phyloP scores from a whole-genome alignment of 2,797 vertebrate genomes.

The Syngnathus rostellatus region DNA sequence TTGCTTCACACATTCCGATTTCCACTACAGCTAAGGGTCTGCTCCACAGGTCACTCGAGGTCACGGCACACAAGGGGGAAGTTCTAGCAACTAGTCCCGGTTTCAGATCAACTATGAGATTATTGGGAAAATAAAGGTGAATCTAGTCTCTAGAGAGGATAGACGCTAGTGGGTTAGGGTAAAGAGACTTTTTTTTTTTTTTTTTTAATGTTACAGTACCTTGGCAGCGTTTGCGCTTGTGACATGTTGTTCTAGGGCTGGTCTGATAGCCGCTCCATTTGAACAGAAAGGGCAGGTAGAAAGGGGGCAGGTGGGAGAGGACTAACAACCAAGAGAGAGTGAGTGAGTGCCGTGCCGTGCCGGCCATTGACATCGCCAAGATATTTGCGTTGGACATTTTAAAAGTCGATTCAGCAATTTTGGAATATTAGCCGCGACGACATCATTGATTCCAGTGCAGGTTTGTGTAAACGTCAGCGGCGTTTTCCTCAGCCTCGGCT shows the following conservation, averaged over 20 bases:
- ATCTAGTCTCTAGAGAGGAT: conserved; percentile 47
- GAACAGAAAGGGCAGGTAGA: conserved; percentile 99
- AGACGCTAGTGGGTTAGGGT: conserved; percentile 42
- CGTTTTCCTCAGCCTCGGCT: not conserved
- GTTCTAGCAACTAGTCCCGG: conserved; percentile 56
- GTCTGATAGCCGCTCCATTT: conserved; percentile 99
- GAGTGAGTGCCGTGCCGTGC: conserved; percentile 60
- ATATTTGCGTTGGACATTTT: conserved; percentile 1
- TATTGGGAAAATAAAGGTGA: conserved; percentile 40
- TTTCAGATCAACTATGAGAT: conserved; percentile 37
- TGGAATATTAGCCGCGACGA: not conserved
- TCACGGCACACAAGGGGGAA: conserved; percentile 36
- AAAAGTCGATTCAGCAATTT: conserved; percentile 2
- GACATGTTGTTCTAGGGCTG: conserved; percentile 87
- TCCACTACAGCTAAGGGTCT: not conserved
- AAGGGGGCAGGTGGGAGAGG: conserved; percentile 92
- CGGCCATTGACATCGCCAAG: conserved; percentile 34
- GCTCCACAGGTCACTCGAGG: conserved; percentile 7
- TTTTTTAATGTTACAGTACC: conserved; percentile 79
- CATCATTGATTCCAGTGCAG: not conserved
- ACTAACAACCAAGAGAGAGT: conserved; percentile 97
- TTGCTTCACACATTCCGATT: too few relatives aligned
- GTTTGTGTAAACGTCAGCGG: conserved; percentile 6
- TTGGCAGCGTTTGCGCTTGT: conserved; percentile 95
- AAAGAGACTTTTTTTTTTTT: conserved; percentile 37